Evolutionary conservation across 2,113 vertebrate genomes (phyloP).

Genomic region (Cyanoramphus novaezelandiae): DNA sequence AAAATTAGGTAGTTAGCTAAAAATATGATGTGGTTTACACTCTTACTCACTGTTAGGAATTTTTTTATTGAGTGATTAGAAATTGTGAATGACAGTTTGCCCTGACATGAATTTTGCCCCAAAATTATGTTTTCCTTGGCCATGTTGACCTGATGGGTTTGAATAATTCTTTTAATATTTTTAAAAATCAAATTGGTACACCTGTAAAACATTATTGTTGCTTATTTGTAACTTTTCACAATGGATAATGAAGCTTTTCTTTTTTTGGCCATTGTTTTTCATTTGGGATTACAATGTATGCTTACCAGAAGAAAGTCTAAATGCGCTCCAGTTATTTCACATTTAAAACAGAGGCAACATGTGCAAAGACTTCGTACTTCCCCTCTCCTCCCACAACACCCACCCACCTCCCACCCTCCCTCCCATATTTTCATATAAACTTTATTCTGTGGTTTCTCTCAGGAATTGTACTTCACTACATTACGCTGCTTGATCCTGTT

Average conservation of each 20-base stretch:
- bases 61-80: neutral
- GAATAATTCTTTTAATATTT: neutral
- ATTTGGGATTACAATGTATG: neutral
- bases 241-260: neutral
- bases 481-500: constrained; percentile 17
- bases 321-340: neutral
- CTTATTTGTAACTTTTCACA: neutral
- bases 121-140: neutral
- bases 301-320: neutral
- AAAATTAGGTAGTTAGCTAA: constrained; percentile 18
- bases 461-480: neutral
- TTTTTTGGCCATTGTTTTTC: neutral
- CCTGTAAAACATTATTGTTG: neutral
- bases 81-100: neutral
- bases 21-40: neutral
- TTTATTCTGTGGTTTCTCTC: neutral
- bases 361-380: neutral
- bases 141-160: neutral
- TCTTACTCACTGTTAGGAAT: neutral
- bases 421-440: neutral
- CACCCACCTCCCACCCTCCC: no score
- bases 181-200: neutral
- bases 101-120: neutral
- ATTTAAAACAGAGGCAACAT: neutral
- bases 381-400: no score